These are phyloP conservation scores for Melanerpes formicivorus DNA, from an alignment of 2,113 vertebrate species.

Conservation along the genomic window DNA sequence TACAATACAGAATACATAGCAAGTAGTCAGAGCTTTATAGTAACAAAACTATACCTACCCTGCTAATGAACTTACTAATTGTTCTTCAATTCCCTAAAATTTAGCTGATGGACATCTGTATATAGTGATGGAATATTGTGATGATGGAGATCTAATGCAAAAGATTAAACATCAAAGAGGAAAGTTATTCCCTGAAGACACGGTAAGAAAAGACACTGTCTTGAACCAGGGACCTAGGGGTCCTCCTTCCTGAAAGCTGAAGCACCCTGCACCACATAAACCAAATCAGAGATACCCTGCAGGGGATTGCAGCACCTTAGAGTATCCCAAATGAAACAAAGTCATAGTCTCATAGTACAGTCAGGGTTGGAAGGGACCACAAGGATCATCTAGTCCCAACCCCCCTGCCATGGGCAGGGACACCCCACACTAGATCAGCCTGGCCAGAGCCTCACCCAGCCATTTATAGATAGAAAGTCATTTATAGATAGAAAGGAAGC, in stretches of 20 bases:
- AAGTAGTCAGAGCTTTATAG: background rate
- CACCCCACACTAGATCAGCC: no score
- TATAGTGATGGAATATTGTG: constrained; percentile 94
- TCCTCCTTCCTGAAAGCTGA: background rate
- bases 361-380: no score
- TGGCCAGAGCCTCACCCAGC: no score
- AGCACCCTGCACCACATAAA: background rate
- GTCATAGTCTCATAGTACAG: no score
- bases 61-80: constrained; percentile 13
- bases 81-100: constrained; percentile 29
- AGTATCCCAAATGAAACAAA: background rate
- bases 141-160: constrained; percentile 88
- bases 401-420: no score
- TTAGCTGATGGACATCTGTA: constrained; percentile 86
- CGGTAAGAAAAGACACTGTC: constrained; percentile 71
- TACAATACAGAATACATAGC: background rate
- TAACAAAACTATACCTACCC: background rate
- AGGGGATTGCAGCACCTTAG: background rate
- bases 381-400: no score
- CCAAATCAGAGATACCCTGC: background rate
- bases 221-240: background rate
- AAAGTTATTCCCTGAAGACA: constrained; percentile 80
- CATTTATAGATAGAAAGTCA: background rate
- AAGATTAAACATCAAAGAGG: constrained; percentile 85
- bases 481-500: background rate